Evolutionary conservation across 2,113 vertebrate species (phyloP).

Genomic region (Protobothrops mucrosquamatus): DNA sequence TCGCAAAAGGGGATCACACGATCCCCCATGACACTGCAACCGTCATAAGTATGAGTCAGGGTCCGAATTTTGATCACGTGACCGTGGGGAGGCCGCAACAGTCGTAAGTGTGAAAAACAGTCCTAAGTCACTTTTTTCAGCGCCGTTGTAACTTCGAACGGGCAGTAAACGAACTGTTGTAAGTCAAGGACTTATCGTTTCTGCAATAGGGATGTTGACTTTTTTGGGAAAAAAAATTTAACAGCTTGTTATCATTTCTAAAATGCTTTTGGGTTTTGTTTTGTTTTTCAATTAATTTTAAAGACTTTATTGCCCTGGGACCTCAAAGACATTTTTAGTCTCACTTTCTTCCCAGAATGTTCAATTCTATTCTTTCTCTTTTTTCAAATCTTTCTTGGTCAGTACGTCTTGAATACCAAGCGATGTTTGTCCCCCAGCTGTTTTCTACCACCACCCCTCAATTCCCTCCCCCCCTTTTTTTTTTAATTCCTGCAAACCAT

Average conservation of each 20-base stretch:
- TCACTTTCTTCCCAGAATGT: neutral
- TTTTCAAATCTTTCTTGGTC: neutral
- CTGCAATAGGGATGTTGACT: neutral
- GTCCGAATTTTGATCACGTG: too few species aligned
- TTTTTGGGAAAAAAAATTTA: neutral
- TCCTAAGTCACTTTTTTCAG: too few species aligned
- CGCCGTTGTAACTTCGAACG: rapidly evolving
- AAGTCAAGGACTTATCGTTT: too few species aligned
- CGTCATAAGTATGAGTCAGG: too few species aligned
- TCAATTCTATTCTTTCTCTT: neutral
- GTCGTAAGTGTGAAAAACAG: too few species aligned
- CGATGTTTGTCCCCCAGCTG: neutral
- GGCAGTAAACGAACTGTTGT: too few species aligned
- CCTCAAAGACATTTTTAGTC: neutral
- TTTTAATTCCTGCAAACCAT: neutral
- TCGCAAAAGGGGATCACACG: too few species aligned
- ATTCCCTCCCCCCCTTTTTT: neutral
- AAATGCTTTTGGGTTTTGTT: neutral
- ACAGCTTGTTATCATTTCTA: neutral
- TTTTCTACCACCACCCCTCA: neutral
- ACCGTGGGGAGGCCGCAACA: too few species aligned
- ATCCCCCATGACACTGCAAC: too few species aligned
- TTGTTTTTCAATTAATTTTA: neutral
- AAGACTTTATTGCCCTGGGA: neutral
- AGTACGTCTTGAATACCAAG: neutral